These are phyloP conservation scores for Cyclophora albipunctata DNA, from an alignment of 2,888 invertebrate genomes.

Conservation along the genomic window DNA sequence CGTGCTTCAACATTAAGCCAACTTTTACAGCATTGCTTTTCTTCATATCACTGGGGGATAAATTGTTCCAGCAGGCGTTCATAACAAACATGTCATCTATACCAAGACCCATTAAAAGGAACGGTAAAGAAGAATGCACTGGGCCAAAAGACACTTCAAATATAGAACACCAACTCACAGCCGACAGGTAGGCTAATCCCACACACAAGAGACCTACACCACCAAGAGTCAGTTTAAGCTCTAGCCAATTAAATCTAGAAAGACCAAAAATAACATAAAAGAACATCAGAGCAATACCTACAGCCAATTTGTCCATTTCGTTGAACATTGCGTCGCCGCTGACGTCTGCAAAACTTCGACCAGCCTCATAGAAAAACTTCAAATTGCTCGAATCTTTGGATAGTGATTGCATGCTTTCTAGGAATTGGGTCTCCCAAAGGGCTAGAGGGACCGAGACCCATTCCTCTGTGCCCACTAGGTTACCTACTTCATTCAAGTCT, in stretches of 20 bases:
- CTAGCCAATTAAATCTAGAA: conserved; percentile 83
- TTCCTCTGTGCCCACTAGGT: conserved; percentile 83
- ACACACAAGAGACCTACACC: conserved; percentile 82
- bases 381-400: conserved; percentile 44
- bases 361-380: conserved; percentile 74
- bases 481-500: conserved; percentile 79
- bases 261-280: conserved; percentile 83
- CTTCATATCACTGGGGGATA: conserved; percentile 66
- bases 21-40: conserved; percentile 78
- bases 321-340: conserved; percentile 81
- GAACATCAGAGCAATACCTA: conserved; percentile 83
- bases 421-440: conserved; percentile 78
- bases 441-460: conserved; percentile 79
- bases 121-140: conserved; percentile 87
- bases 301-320: conserved; percentile 80
- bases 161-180: conserved; percentile 82
- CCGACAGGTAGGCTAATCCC: conserved; percentile 82
- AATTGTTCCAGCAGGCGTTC: conserved; percentile 84
- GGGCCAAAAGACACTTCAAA: conserved; percentile 85
- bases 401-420: conserved; percentile 54
- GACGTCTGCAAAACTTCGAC: conserved; percentile 85
- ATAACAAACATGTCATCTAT: conserved; percentile 92
- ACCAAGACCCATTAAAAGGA: conserved; percentile 86
- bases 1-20: conserved; percentile 83
- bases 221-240: conserved; percentile 80